Base-by-base conservation (phyloP, 2,888 invertebrate species). In the Aporophyla nigra region DNA sequence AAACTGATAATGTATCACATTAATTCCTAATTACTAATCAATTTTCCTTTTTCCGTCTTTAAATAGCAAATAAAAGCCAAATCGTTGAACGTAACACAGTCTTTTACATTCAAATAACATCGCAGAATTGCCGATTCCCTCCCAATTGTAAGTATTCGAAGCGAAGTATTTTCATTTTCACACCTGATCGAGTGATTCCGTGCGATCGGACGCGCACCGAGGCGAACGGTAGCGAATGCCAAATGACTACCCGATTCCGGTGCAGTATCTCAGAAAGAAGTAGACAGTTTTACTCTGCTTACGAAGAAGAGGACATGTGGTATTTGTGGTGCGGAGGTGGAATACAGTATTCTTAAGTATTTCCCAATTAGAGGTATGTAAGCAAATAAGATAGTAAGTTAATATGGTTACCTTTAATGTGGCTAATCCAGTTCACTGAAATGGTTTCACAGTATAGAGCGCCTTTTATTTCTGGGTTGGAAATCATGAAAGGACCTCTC, bases 151-250 rank as follows among this genome's bases (percentile, higher is more conserved):
- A 75, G 70, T 61, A 76, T 54, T 65, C 24, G 58, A 83, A 71
- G 71, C 63, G 74, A 73, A 74, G 65, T 76, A 54, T 71, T 69
- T 82, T 81, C 76, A 78, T 63, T 83, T 73, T 79, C 80, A 61
- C 85, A 88, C 88, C 88, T 87, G 86, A 86, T 65, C 65, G 76
- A 67, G 16, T 74, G 66, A 51, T 72, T 66, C 73, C 67, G 16
- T 69, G 46, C 63, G 59, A 81, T 62, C 51, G 68, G 67, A 19
- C 12, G 73, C n/a, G 58, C 74, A 56, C 51, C 49, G 78, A 78
- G 24, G 80, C 79, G 79, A 27, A 51, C 61, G 65, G 43, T 53
- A 43, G 59, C 65, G 65, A 80, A 78, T 72, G 73, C 79, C 76
- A 85, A 86, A 85, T 78, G 70, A 71, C 79, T 65, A 5, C 56